Evolutionary conservation across 2,888 invertebrate species (phyloP).

Genomic region (Vanessa cardui): DNA sequence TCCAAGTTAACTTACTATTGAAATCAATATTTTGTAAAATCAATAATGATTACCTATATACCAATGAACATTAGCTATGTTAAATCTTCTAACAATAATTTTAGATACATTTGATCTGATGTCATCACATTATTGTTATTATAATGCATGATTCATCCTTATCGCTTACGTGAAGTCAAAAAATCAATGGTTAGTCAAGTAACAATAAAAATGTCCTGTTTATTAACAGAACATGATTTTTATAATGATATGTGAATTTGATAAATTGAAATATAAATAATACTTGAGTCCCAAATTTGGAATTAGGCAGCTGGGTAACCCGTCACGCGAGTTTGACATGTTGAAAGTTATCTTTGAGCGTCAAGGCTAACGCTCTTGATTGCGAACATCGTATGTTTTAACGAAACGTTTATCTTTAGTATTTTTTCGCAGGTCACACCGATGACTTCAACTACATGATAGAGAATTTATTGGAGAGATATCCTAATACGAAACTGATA

Average conservation of each 20-base stretch:
- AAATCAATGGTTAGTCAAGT: too few species aligned
- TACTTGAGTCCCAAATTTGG: not conserved
- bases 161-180: too few species aligned
- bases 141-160: too few species aligned
- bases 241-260: not conserved
- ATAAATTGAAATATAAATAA: not conserved
- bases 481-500: constrained; percentile 89
- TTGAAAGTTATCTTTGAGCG: constrained; percentile 34
- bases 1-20: constrained; percentile 5
- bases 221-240: not conserved
- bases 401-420: constrained; percentile 19
- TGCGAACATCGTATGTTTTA: constrained; percentile 24
- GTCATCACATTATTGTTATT: not conserved
- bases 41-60: not conserved
- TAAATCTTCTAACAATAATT: not conserved
- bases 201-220: not conserved
- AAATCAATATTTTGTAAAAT: not conserved
- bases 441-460: constrained; percentile 94
- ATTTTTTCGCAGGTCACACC: constrained; percentile 88
- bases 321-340: constrained; percentile 32
- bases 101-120: not conserved
- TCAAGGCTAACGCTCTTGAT: constrained; percentile 38
- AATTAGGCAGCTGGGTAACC: constrained; percentile 14
- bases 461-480: constrained; percentile 86
- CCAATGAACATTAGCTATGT: too few species aligned